Conservation (phyloP, 2,888 invertebrate genomes). For the Orthonychiurus folsomi region DNA sequence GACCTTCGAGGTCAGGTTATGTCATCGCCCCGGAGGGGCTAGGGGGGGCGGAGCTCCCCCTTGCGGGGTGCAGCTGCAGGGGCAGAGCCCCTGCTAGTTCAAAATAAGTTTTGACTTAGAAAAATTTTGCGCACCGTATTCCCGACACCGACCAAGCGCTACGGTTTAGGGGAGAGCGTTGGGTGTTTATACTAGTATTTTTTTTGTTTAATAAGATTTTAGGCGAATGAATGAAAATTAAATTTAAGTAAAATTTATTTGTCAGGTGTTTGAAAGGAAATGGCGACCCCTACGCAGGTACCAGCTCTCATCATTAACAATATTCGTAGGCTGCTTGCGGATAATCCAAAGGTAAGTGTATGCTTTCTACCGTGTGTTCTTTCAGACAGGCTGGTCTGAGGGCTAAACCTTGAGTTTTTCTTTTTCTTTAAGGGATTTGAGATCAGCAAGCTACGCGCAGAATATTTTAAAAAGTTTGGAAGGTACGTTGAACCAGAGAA, state of each 20-base stretch:
- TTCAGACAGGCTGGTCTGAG: neutral
- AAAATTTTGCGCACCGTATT: no score
- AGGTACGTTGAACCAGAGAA: neutral
- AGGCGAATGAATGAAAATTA: neutral
- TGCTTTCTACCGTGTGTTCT: neutral
- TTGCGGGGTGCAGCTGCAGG: no score
- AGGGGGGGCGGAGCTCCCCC: no score
- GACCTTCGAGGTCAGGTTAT: no score
- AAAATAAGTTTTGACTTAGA: no score
- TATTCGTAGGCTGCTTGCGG: neutral
- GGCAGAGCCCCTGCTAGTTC: no score
- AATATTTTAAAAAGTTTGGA: neutral
- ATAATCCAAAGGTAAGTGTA: neutral
- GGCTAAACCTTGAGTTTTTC: neutral
- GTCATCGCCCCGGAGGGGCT: no score
- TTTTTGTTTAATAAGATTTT: no score
- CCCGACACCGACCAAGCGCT: neutral
- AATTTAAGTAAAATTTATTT: no score
- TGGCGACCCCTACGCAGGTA: neutral
- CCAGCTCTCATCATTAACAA: neutral
- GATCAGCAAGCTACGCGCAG: neutral
- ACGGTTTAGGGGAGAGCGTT: neutral
- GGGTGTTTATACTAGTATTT: no score
- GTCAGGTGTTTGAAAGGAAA: neutral
- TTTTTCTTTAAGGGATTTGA: slow-evolving; percentile 6